Conservation (phyloP, 64 coral and sea anemone genomes). For the Hydrozoanthus tunicans region DNA sequence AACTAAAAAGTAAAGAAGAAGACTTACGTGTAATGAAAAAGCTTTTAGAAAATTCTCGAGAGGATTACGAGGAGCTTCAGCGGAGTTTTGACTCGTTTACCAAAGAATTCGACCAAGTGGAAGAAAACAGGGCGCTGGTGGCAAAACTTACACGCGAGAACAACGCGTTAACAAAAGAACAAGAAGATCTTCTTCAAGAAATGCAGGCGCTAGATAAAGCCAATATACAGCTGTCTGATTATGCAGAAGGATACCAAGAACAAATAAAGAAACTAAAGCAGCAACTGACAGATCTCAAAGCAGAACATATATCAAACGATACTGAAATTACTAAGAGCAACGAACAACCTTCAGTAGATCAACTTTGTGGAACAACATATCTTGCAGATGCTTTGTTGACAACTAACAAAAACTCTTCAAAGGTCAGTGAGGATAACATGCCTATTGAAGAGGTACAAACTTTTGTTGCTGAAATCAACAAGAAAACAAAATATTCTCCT, state of each 20-base stretch:
- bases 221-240: background rate
- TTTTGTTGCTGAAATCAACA: background rate
- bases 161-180: constrained; percentile 16
- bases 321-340: background rate
- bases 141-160: constrained; percentile 24
- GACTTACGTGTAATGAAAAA: constrained; percentile 58
- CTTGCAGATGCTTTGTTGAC: background rate
- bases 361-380: background rate
- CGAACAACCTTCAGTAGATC: background rate
- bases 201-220: background rate
- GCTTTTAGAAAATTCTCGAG: constrained; percentile 38
- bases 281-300: background rate
- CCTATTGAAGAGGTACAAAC: background rate
- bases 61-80: constrained; percentile 53
- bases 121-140: constrained; percentile 33
- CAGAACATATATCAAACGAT: background rate
- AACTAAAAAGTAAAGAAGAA: constrained; percentile 53
- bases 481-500: background rate
- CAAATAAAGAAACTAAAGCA: constrained; percentile 24
- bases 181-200: constrained; percentile 6
- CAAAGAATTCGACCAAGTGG: constrained; percentile 53
- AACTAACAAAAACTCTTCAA: too few species aligned
- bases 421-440: too few species aligned
- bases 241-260: constrained; percentile 18
- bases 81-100: constrained; percentile 49